A percentile compares a stretch with the other conserved stretches of the same genome.
Conservation (phyloP, 2,113 vertebrate genomes). For the Smithornis capensis region DNA sequence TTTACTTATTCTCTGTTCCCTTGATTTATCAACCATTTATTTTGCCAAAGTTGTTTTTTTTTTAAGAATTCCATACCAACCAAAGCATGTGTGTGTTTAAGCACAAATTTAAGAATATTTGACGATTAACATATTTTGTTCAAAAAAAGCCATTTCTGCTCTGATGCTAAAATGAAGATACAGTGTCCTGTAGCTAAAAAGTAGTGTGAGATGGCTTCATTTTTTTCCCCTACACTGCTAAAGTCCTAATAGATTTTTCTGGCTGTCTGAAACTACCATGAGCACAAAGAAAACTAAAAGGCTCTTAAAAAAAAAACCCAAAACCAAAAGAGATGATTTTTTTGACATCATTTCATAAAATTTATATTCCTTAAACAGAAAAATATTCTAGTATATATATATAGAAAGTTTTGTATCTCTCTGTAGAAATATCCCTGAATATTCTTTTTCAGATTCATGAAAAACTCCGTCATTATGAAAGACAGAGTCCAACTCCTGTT, state of each 20-base stretch:
- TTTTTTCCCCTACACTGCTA: background rate
- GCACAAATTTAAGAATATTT: background rate
- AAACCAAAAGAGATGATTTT: background rate
- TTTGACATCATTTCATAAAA: background rate
- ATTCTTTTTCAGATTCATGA: constrained; percentile 87
- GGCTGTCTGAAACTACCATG: background rate
- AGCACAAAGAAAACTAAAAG: background rate
- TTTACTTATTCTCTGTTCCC: background rate
- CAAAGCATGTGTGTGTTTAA: background rate
- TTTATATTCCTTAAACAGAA: background rate
- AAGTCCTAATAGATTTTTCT: background rate
- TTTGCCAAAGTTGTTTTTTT: background rate
- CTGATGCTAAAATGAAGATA: background rate
- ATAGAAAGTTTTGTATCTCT: background rate
- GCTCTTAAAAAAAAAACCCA: background rate
- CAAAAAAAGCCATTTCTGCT: background rate
- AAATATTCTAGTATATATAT: background rate
- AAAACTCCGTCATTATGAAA: constrained; percentile 88
- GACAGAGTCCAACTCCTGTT: constrained; percentile 87
- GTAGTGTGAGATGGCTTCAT: background rate
- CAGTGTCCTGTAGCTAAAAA: background rate
- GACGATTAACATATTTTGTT: background rate
- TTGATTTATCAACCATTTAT: background rate
- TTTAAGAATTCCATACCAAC: background rate
- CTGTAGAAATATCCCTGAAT: background rate